Evolutionary conservation across 2,888 invertebrate species (phyloP).

Genomic region (Chloromyia formosa): DNA sequence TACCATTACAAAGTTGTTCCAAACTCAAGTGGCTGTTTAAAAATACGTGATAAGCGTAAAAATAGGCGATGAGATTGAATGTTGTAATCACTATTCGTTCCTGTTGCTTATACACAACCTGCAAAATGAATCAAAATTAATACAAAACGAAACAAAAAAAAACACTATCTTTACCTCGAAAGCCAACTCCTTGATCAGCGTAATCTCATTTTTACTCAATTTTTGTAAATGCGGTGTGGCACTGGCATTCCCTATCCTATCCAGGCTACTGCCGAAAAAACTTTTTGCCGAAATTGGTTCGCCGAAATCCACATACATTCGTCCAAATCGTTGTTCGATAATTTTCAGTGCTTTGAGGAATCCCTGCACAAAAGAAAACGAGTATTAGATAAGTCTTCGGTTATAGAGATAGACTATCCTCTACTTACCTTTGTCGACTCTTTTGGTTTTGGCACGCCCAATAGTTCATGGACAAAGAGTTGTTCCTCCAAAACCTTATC

Average conservation of each 20-base stretch:
- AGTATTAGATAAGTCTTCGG: no score
- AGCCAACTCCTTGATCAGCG: constrained; percentile 73
- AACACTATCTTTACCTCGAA: constrained; percentile 65
- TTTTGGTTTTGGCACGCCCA: constrained; percentile 97
- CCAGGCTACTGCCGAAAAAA: constrained; percentile 67
- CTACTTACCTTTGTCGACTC: constrained; percentile 84
- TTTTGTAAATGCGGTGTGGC: constrained; percentile 70
- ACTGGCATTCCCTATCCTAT: constrained; percentile 65
- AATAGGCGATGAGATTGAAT: constrained; percentile 75
- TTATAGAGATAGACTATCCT: no score
- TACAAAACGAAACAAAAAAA: no score
- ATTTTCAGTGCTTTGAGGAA: constrained; percentile 84
- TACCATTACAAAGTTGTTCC: constrained; percentile 64
- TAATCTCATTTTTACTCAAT: constrained; percentile 69
- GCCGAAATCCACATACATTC: constrained; percentile 85
- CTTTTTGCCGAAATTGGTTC: constrained; percentile 79
- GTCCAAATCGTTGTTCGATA: constrained; percentile 84
- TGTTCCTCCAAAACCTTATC: constrained; percentile 92
- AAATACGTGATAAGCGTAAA: constrained; percentile 59
- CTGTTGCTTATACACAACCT: constrained; percentile 76
- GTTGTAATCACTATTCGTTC: constrained; percentile 73
- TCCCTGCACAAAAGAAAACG: constrained; percentile 68
- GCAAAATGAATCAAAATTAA: constrained; percentile 14
- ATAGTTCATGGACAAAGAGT: constrained; percentile 90
- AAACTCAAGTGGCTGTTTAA: constrained; percentile 60